Conservation (phyloP, 2,888 invertebrate genomes). For the Eristalis intricaria region DNA sequence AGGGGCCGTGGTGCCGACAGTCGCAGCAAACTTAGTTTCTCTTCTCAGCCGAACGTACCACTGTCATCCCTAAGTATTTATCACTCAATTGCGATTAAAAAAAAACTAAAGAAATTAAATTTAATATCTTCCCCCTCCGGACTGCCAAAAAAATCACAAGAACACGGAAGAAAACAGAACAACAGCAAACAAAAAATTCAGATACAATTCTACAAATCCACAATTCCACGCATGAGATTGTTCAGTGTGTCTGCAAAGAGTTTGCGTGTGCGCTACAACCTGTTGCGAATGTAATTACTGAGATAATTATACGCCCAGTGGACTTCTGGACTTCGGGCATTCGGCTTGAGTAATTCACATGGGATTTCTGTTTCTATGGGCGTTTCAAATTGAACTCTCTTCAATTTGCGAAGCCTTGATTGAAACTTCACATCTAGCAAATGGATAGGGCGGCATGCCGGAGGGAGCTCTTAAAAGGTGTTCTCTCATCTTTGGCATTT, state of each 20-base stretch:
- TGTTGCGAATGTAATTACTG: conserved; percentile 65
- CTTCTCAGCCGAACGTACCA: too few species aligned
- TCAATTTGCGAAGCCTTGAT: background rate
- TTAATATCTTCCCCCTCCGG: conserved; percentile 40
- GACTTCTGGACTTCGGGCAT: conserved; percentile 30
- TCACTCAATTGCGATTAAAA: background rate
- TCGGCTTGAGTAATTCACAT: background rate
- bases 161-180: background rate
- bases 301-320: conserved; percentile 56
- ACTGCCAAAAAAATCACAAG: background rate
- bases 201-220: background rate
- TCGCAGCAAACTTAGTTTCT: too few species aligned
- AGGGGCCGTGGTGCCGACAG: too few species aligned
- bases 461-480: background rate
- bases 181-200: background rate
- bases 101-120: conserved; percentile 32
- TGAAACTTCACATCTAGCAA: background rate
- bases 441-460: background rate
- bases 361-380: background rate
- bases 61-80: background rate
- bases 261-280: conserved; percentile 62
- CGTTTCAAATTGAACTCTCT: background rate
- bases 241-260: background rate
- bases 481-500: background rate
- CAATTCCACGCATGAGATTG: background rate